These are phyloP conservation scores for Bombus huntii DNA, from an alignment of 1,140 invertebrate genomes.

Conservation along the genomic window DNA sequence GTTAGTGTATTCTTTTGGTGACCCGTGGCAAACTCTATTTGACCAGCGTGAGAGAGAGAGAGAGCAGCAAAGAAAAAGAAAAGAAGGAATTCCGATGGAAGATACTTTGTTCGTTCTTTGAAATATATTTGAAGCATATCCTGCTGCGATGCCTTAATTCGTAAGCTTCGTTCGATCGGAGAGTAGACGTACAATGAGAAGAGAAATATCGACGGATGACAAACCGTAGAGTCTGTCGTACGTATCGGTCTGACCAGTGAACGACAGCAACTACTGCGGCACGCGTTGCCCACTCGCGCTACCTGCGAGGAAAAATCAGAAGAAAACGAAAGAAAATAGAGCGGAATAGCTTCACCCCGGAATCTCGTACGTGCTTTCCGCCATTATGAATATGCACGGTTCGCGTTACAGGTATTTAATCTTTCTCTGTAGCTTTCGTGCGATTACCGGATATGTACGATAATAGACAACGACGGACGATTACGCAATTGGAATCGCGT, in stretches of 20 bases:
- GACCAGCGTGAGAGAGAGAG: background rate
- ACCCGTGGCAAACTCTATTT: background rate
- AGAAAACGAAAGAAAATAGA: background rate
- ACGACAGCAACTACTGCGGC: slow-evolving; percentile 37
- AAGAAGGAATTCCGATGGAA: too few relatives aligned
- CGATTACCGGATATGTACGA: background rate
- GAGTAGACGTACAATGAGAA: background rate
- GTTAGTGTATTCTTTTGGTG: background rate
- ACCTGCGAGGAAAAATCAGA: background rate
- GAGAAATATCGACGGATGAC: background rate
- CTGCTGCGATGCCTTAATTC: too few relatives aligned
- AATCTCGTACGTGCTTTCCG: slow-evolving; percentile 1
- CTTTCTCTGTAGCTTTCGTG: background rate
- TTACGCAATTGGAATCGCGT: background rate
- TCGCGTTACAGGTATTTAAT: slow-evolving; percentile 24
- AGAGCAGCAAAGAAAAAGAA: too few relatives aligned
- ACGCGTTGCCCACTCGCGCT: background rate
- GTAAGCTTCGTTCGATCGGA: background rate
- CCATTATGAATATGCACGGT: background rate
- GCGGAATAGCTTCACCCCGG: background rate
- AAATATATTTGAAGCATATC: background rate
- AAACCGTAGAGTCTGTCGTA: background rate
- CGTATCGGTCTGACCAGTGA: slow-evolving; percentile 37
- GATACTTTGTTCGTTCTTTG: too few relatives aligned
- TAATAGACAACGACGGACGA: background rate